Percentiles rank a stretch among this genome's conserved stretches.
These are phyloP conservation scores for Tolmerus cingulatus DNA, from an alignment of 2,888 invertebrate species.

Conservation along the genomic window DNA sequence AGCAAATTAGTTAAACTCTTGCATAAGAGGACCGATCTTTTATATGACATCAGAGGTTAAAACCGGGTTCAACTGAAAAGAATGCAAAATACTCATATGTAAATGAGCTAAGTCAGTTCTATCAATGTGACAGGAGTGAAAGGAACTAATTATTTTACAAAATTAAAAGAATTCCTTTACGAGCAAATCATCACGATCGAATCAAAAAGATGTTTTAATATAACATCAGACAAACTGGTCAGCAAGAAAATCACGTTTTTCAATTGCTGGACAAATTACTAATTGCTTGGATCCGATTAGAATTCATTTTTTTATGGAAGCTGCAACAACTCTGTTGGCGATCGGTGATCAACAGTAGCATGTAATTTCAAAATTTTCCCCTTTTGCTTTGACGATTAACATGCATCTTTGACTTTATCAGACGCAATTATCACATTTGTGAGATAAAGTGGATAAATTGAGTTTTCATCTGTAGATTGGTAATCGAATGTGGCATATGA, in stretches of 20 bases:
- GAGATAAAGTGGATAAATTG: slow-evolving; percentile 3
- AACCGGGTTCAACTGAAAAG: background rate
- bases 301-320: background rate
- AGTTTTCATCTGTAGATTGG: background rate
- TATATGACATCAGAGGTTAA: background rate
- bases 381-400: background rate
- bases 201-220: background rate
- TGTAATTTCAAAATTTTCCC: background rate
- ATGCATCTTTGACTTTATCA: background rate
- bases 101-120: background rate
- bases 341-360: background rate
- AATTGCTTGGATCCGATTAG: background rate
- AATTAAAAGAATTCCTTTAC: background rate
- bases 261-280: background rate
- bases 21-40: background rate
- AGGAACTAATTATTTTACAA: background rate
- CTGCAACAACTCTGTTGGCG: background rate
- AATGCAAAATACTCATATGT: background rate
- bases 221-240: background rate
- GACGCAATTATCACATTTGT: slow-evolving; percentile 21
- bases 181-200: background rate
- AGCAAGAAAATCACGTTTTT: background rate
- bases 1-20: background rate
- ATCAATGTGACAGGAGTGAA: background rate
- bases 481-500: background rate